phyloP scores from a whole-genome alignment of 1,140 invertebrate species.

The Bombus impatiens region DNA sequence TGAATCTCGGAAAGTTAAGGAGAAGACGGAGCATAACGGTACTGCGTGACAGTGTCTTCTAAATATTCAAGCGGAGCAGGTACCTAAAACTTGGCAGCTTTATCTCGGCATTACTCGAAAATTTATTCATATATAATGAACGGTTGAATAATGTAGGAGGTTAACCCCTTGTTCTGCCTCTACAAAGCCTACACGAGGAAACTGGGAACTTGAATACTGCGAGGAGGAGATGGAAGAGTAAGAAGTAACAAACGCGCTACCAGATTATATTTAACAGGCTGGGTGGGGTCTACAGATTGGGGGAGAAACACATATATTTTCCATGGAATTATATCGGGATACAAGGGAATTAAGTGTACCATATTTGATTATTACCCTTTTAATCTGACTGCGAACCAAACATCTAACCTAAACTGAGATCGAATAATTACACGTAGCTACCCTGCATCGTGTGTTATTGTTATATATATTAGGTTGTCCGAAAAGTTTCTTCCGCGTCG shows the following conservation, averaged over 20 bases:
- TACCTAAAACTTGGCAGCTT: constrained; percentile 83
- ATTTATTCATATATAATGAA: constrained; percentile 84
- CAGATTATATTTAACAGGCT: constrained; percentile 80
- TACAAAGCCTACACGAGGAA: constrained; percentile 75
- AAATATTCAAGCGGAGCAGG: constrained; percentile 80
- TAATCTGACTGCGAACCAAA: constrained; percentile 72
- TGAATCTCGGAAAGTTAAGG: constrained; percentile 72
- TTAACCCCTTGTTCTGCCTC: constrained; percentile 82
- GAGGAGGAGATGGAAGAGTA: constrained; percentile 71
- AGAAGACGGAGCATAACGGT: constrained; percentile 81
- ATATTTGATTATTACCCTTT: constrained; percentile 82
- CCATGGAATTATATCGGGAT: constrained; percentile 76
- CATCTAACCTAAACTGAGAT: constrained; percentile 12
- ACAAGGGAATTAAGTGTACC: constrained; percentile 76
- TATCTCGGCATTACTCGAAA: constrained; percentile 83
- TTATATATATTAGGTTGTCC: too few relatives aligned
- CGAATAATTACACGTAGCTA: not conserved
- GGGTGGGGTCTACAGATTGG: constrained; percentile 68
- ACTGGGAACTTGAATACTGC: constrained; percentile 66
- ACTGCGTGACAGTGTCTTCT: constrained; percentile 82
- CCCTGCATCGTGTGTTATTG: not conserved
- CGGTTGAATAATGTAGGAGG: constrained; percentile 80
- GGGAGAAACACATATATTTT: constrained; percentile 79
- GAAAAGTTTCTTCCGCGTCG: too few relatives aligned
- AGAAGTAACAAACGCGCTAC: constrained; percentile 80